phyloP scores from a whole-genome alignment of 2,888 invertebrate species.

The Ophion slaviceki region DNA sequence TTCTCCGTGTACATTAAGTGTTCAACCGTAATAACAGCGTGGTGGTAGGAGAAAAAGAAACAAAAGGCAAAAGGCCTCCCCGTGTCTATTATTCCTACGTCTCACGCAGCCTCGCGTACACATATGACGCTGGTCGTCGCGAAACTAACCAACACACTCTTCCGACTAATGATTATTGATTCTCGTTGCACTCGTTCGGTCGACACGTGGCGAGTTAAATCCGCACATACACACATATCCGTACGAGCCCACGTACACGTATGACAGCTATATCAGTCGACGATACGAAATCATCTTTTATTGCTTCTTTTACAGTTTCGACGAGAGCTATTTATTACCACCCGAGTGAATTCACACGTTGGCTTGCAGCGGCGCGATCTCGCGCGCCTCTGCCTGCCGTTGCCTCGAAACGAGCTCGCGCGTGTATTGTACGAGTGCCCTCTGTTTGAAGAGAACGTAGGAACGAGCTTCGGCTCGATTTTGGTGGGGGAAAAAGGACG shows the following conservation, averaged over 20 bases:
- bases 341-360: constrained; percentile 63
- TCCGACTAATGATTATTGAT: constrained; percentile 57
- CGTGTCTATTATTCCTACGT: constrained; percentile 14
- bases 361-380: not conserved
- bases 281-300: constrained; percentile 71
- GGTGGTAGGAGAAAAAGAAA: constrained; percentile 6
- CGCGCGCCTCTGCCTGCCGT: not conserved
- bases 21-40: constrained; percentile 18
- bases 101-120: constrained; percentile 19
- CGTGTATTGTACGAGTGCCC: too few relatives aligned
- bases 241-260: constrained; percentile 54
- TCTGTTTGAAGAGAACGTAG: too few relatives aligned
- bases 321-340: constrained; percentile 66
- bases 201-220: constrained; percentile 54
- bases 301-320: constrained; percentile 61
- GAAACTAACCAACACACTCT: constrained; percentile 67
- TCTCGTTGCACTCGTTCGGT: constrained; percentile 45
- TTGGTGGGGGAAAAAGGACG: too few relatives aligned
- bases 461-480: too few relatives aligned
- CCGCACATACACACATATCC: constrained; percentile 4
- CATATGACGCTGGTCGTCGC: constrained; percentile 12
- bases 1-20: constrained; percentile 3
- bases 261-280: constrained; percentile 69
- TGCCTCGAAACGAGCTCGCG: too few relatives aligned
- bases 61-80: constrained; percentile 1